These are phyloP conservation scores for Octopus sinensis DNA, from an alignment of 1,140 invertebrate species.

Conservation along the genomic window DNA sequence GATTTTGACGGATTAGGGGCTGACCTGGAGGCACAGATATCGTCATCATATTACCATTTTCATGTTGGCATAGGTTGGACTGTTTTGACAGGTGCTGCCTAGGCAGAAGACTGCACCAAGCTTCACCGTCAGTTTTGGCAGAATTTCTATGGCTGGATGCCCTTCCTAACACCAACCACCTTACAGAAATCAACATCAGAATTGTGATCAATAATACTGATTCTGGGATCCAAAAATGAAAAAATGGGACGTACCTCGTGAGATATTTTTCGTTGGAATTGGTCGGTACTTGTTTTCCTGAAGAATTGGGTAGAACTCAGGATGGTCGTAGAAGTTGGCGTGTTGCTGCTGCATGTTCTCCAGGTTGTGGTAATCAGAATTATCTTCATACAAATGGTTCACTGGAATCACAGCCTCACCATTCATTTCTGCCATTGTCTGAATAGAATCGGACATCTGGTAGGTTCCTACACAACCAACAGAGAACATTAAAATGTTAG, in stretches of 20 bases:
- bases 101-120: too few relatives aligned
- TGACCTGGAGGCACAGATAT: too few relatives aligned
- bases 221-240: too few relatives aligned
- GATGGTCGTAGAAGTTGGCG: constrained; percentile 60
- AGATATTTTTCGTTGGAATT: constrained; percentile 40
- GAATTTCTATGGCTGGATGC: too few relatives aligned
- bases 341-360: constrained; percentile 48
- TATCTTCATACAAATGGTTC: constrained; percentile 61
- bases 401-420: constrained; percentile 24
- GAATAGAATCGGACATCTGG: constrained; percentile 55
- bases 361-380: constrained; percentile 71
- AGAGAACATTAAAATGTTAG: too few relatives aligned
- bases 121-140: too few relatives aligned
- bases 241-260: constrained; percentile 30
- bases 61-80: too few relatives aligned
- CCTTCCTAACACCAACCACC: too few relatives aligned
- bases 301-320: constrained; percentile 69
- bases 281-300: constrained; percentile 55
- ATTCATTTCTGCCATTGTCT: constrained; percentile 37
- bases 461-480: constrained; percentile 55
- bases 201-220: too few relatives aligned
- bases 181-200: background rate
- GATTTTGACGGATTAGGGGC: too few relatives aligned
- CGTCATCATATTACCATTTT: too few relatives aligned
- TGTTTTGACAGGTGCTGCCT: too few relatives aligned